phyloP scores from a whole-genome alignment of 2,888 invertebrate species.

The Calliphora vomitoria region DNA sequence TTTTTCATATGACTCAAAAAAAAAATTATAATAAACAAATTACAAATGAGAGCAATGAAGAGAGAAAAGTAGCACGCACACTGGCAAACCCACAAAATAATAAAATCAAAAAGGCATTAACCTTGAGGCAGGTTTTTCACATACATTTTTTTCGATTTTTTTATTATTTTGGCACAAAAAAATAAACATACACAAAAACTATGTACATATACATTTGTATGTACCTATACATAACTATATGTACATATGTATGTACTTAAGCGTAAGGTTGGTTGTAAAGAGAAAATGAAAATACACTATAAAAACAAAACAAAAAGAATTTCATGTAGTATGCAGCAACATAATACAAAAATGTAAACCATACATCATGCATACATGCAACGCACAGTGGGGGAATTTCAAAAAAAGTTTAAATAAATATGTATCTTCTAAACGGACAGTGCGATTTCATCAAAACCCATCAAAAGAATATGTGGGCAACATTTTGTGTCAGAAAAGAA shows the following conservation, averaged over 20 bases:
- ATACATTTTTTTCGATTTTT: slow-evolving; percentile 23
- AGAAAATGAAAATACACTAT: not conserved
- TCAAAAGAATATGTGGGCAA: no score
- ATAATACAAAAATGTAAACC: slow-evolving; percentile 21
- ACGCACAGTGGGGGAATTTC: no score
- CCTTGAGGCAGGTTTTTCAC: slow-evolving; percentile 64
- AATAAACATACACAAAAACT: slow-evolving; percentile 4
- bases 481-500: no score
- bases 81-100: slow-evolving; percentile 12
- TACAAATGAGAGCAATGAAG: slow-evolving; percentile 30
- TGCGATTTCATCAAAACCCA: no score
- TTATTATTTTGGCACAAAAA: slow-evolving; percentile 33
- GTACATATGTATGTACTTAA: not conserved
- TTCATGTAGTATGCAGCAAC: slow-evolving; percentile 17
- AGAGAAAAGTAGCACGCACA: not conserved
- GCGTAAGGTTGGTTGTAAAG: slow-evolving; percentile 17
- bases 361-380: not conserved
- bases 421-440: no score
- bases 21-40: no score
- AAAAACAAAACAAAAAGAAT: slow-evolving; percentile 13
- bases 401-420: no score
- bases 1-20: not conserved
- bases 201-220: not conserved
- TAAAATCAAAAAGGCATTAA: slow-evolving; percentile 60
- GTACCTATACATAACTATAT: not conserved